These are phyloP conservation scores for Gorsachius magnificus DNA, from an alignment of 2,797 vertebrate species.

Conservation along the genomic window DNA sequence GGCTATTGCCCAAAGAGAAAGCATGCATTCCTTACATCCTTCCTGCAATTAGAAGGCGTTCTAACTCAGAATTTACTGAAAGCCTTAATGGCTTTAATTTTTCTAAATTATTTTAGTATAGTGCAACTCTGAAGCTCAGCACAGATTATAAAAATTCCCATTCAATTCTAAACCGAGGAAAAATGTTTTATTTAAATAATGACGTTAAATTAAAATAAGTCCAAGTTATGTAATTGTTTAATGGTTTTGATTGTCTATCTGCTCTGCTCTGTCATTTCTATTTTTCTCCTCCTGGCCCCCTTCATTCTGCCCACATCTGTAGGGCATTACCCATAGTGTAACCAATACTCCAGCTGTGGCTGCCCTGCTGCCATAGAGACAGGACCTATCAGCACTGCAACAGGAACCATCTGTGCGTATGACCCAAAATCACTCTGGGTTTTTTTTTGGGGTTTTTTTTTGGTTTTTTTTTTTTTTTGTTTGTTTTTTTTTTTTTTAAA, in stretches of 20 bases:
- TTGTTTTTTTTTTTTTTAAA: background rate
- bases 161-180: background rate
- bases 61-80: background rate
- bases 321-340: conserved; percentile 65
- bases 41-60: background rate
- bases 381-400: conserved; percentile 49
- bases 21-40: background rate
- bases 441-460: background rate
- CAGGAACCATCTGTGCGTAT: conserved; percentile 60
- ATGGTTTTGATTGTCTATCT: conserved; percentile 12
- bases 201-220: background rate
- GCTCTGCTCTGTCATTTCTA: background rate
- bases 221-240: background rate
- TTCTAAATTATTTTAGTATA: background rate
- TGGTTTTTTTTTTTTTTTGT: too few relatives aligned
- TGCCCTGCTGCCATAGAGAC: conserved; percentile 59
- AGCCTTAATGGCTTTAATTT: background rate
- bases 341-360: conserved; percentile 64
- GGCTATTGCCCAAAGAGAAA: background rate
- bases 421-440: conserved; percentile 55
- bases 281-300: conserved; percentile 8
- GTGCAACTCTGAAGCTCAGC: background rate
- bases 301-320: conserved; percentile 59
- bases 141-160: background rate
- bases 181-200: background rate